These are phyloP conservation scores for Scartelaos histophorus DNA, from an alignment of 2,113 vertebrate species.

Conservation along the genomic window DNA sequence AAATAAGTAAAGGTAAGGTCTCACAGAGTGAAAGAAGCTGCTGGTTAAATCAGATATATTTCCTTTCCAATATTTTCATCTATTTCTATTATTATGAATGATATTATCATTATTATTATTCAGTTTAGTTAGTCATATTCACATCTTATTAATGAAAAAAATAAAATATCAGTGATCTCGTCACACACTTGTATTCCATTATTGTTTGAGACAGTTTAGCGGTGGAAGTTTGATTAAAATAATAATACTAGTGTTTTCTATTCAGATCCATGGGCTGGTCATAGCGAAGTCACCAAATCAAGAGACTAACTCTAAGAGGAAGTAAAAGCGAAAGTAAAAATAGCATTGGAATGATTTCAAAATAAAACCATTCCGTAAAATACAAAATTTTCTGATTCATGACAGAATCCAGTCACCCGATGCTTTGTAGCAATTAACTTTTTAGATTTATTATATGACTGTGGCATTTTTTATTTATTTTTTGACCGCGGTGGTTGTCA, in stretches of 20 bases:
- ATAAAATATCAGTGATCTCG: background rate
- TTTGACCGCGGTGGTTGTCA: background rate
- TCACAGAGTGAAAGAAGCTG: no score
- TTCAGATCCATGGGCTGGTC: no score
- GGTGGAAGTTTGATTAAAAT: no score
- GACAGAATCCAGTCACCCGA: background rate
- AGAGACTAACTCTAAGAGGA: background rate
- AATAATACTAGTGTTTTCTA: no score
- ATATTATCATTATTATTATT: no score
- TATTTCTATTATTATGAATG: no score
- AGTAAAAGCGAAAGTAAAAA: background rate
- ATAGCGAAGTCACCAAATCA: background rate
- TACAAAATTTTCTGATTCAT: background rate
- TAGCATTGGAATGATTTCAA: background rate
- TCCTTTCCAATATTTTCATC: no score
- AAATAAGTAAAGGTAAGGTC: no score
- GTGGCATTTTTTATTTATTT: background rate
- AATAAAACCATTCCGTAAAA: background rate
- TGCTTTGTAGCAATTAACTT: background rate
- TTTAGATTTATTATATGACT: background rate
- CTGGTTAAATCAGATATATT: no score
- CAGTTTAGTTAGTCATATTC: no score
- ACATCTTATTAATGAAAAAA: no score
- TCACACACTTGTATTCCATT: background rate
- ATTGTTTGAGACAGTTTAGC: background rate